Conservation (phyloP, 2,888 invertebrate species). For the Pterostichus niger region DNA sequence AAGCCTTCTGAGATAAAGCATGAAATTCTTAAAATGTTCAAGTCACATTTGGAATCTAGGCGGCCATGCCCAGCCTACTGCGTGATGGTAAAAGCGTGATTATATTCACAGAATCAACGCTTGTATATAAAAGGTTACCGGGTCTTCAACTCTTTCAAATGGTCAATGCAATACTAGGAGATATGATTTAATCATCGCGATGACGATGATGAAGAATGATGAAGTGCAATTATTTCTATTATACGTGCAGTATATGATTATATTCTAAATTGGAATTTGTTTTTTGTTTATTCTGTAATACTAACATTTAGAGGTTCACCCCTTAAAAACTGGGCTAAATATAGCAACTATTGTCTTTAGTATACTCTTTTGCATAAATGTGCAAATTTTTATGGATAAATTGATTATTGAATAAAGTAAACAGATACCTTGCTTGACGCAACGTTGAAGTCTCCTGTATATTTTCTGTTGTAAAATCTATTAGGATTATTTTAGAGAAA, state of each 20-base stretch:
- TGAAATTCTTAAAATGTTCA: not conserved
- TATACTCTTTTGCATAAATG: too few species aligned
- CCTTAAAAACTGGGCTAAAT: too few species aligned
- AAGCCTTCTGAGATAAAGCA: not conserved
- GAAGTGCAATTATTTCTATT: not conserved
- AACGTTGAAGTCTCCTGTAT: too few species aligned
- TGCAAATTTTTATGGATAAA: too few species aligned
- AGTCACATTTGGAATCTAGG: constrained; percentile 24
- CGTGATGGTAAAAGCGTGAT: constrained; percentile 9
- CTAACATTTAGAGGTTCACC: not conserved
- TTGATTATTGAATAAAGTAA: too few species aligned
- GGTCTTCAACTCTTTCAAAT: not conserved
- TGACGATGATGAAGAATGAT: not conserved
- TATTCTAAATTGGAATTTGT: too few species aligned
- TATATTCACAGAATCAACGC: not conserved
- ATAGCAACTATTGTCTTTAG: too few species aligned
- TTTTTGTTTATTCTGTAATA: not conserved
- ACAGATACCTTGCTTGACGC: too few species aligned
- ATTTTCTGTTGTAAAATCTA: too few species aligned
- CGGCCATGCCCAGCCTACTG: constrained; percentile 9
- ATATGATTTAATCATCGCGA: not conserved
- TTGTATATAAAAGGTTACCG: not conserved
- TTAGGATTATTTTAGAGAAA: too few species aligned
- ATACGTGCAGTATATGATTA: too few species aligned
- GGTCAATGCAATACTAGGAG: not conserved